A percentile compares a stretch with the other conserved stretches of the same genome.
Conservation (phyloP, 35 echinoderm and acorn worm genomes). For the Hemicentrotus pulcherrimus region DNA sequence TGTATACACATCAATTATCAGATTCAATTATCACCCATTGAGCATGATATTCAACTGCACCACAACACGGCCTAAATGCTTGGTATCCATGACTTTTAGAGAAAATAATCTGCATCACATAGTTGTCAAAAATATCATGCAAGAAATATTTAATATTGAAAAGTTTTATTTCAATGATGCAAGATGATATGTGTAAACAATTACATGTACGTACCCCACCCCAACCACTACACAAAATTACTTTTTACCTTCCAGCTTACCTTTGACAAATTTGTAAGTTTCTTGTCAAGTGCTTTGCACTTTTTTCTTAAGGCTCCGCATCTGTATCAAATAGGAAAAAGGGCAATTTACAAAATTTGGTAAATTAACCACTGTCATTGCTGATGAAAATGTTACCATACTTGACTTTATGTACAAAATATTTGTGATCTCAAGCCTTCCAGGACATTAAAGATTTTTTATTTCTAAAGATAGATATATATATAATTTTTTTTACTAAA, state of each 20-base stretch:
- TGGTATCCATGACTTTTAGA: too few species aligned
- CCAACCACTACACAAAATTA: not conserved
- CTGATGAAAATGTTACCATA: not conserved
- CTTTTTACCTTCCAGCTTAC: not conserved
- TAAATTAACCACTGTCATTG: not conserved
- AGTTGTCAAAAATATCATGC: not conserved
- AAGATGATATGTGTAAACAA: not conserved
- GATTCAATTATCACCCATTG: too few species aligned
- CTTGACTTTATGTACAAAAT: not conserved
- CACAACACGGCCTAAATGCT: too few species aligned
- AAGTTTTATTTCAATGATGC: not conserved
- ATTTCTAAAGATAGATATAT: too few species aligned
- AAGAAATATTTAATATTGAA: not conserved
- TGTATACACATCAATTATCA: too few species aligned
- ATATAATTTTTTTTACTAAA: too few species aligned
- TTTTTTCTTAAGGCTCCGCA: not conserved
- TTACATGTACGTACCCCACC: not conserved
- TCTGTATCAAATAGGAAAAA: not conserved
- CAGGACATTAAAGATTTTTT: not conserved
- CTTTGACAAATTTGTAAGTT: not conserved
- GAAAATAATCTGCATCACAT: not conserved
- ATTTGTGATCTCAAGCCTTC: not conserved
- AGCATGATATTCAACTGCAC: too few species aligned
- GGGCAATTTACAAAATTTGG: not conserved
- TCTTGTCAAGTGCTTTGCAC: slow-evolving; percentile 33